Evolutionary conservation across 1,140 invertebrate species (phyloP).

Genomic region (Odontomachus brunneus): DNA sequence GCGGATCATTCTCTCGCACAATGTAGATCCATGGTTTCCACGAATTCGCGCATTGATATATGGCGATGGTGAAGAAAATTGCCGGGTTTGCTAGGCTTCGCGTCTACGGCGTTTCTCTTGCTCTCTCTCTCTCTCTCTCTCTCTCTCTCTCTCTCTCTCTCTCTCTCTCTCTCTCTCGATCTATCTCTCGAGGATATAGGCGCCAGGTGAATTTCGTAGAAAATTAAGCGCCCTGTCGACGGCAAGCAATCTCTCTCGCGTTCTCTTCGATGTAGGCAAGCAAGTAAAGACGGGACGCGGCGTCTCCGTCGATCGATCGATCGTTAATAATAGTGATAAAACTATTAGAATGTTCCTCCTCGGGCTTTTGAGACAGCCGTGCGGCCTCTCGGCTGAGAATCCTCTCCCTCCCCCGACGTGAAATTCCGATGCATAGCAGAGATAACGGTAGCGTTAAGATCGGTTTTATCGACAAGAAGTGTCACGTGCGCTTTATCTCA

Average conservation of each 20-base stretch:
- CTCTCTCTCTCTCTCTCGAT: too few species aligned
- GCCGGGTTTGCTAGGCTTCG: slow-evolving; percentile 45
- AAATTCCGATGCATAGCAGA: not conserved
- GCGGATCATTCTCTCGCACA: slow-evolving; percentile 24
- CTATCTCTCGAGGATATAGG: slow-evolving; percentile 14
- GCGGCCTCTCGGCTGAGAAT: not conserved
- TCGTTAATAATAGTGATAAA: slow-evolving; percentile 67
- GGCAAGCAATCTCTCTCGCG: slow-evolving; percentile 27
- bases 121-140: too few species aligned
- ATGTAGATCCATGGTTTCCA: slow-evolving; percentile 52
- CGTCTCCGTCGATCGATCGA: slow-evolving; percentile 35
- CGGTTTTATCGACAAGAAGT: not conserved
- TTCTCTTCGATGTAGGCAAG: not conserved
- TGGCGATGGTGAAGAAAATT: slow-evolving; percentile 46
- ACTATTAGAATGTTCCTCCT: slow-evolving; percentile 24
- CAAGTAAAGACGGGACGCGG: not conserved
- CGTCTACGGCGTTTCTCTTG: not conserved
- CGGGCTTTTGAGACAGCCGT: slow-evolving; percentile 12
- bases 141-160: too few species aligned
- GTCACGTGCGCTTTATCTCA: not conserved
- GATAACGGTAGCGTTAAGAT: slow-evolving; percentile 29
- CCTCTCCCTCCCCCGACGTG: not conserved
- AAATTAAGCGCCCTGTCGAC: slow-evolving; percentile 38
- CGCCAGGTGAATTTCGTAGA: slow-evolving; percentile 55
- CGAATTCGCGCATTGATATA: slow-evolving; percentile 47